These are phyloP conservation scores for Ennomos fuscantarius DNA, from an alignment of 2,888 invertebrate species.

Conservation along the genomic window DNA sequence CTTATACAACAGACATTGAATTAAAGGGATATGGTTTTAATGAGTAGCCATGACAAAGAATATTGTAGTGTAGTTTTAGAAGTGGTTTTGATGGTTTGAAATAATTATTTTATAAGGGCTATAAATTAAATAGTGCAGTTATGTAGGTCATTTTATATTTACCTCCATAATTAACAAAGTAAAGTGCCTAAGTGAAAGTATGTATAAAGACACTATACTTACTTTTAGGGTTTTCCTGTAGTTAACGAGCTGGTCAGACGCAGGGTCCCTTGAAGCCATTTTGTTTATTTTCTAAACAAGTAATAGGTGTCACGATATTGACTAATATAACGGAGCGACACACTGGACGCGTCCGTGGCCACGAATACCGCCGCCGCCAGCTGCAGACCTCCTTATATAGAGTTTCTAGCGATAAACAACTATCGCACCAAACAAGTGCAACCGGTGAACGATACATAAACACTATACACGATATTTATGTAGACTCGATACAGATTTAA, in stretches of 20 bases:
- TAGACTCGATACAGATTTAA: too few relatives aligned
- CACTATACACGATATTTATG: background rate
- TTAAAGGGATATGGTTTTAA: background rate
- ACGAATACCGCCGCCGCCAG: conserved; percentile 58
- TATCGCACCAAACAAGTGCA: conserved; percentile 60
- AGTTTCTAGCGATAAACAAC: conserved; percentile 67
- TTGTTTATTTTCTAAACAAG: conserved; percentile 25
- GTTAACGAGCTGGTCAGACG: conserved; percentile 86
- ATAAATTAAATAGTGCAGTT: background rate
- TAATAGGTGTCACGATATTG: conserved; percentile 18
- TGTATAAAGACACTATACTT: conserved; percentile 44
- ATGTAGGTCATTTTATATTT: background rate
- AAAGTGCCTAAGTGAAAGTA: background rate
- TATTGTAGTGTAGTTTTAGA: too few relatives aligned
- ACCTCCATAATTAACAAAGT: background rate
- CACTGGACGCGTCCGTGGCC: conserved; percentile 63
- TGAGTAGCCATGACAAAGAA: too few relatives aligned
- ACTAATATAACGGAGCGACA: conserved; percentile 57
- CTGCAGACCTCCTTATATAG: conserved; percentile 63
- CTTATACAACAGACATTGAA: background rate
- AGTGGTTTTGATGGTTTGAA: too few relatives aligned
- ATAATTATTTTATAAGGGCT: background rate
- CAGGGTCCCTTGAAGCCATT: conserved; percentile 84
- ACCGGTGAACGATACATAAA: conserved; percentile 36
- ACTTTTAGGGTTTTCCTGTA: conserved; percentile 87